Base-by-base conservation (phyloP, 2,113 vertebrate species). In the Gallinago undulata region DNA sequence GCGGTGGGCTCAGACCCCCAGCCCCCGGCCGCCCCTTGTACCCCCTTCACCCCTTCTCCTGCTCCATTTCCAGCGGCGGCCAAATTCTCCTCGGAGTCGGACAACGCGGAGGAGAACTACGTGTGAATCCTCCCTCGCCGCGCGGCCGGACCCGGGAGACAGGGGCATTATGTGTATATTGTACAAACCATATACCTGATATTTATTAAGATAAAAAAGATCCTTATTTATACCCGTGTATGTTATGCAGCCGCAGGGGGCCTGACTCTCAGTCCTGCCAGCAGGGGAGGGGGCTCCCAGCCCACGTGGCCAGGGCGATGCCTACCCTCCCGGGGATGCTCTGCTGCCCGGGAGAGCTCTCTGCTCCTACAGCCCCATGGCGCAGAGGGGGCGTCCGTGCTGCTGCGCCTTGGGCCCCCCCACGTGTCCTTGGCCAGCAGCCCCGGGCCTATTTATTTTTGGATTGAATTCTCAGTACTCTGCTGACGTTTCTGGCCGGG, bases 161-260 rank as follows among this genome's bases (percentile, higher is more conserved):
- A 88, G 97, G 97, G 97, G 96, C 97, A 97, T 97, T 97, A 97
- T 98, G 98, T 99, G 98, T 97, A 99, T 98, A 98, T 97, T 99
- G 99, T 99, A 99, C 98, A 99, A 99, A 99, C 95, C 98, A 98
- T 98, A 97, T 98, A 98, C 97, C 96, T 96, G 96, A 98, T 99
- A 99, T 99, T 99, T 99, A 99, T 99, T 99, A 97, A 98, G 98
- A 98, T 94, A 97, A 97, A 97, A 97, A 97, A 97, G 96, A 84
- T 95, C 97, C 98, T 98, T 99, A 99, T 99, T 99, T 99, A 98
- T 99, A 97, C 97, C 89, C 27, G 89, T 81, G 73, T 91, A 97
- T 92, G 93, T 94, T 93, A 92, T 33, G 77, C 77, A 85, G 87
- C 35, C 7, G 19, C 87, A 72, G 80, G 56, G 82, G 70, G 83